Percentiles rank a stretch among this genome's conserved stretches.
These are phyloP conservation scores for Polyommatus iphigenia DNA, from an alignment of 2,888 invertebrate species.

Conservation along the genomic window DNA sequence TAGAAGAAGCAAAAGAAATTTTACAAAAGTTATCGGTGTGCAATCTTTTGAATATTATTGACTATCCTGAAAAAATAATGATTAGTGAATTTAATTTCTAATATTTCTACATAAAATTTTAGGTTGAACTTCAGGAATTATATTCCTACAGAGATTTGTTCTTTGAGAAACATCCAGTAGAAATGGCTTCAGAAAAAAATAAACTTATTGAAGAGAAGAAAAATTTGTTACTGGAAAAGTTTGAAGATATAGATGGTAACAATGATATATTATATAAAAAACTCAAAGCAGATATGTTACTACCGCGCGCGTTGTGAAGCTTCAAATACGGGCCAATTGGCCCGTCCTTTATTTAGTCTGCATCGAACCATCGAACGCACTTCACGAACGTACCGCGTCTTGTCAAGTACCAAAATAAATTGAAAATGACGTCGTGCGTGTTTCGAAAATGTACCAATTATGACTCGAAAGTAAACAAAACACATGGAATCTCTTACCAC, in stretches of 20 bases:
- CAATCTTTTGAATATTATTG: background rate
- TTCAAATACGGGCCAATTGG: too few relatives aligned
- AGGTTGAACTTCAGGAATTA: slow-evolving; percentile 84
- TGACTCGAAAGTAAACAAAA: too few relatives aligned
- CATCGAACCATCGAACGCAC: too few relatives aligned
- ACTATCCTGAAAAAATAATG: background rate
- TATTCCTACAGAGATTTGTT: slow-evolving; percentile 88
- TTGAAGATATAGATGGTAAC: slow-evolving; percentile 84
- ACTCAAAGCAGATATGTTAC: too few relatives aligned
- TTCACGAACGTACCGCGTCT: too few relatives aligned
- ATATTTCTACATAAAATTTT: slow-evolving; percentile 33
- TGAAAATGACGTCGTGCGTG: too few relatives aligned
- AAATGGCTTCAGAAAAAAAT: slow-evolving; percentile 84
- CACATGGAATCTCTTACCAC: too few relatives aligned
- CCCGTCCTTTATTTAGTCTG: too few relatives aligned
- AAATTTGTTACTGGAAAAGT: slow-evolving; percentile 79
- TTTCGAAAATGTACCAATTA: too few relatives aligned
- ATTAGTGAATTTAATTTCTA: background rate
- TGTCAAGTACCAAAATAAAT: too few relatives aligned
- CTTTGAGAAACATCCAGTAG: slow-evolving; percentile 86
- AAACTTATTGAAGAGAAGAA: slow-evolving; percentile 83
- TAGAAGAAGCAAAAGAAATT: slow-evolving; percentile 27
- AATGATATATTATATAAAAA: too few relatives aligned
- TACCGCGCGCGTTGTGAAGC: too few relatives aligned
- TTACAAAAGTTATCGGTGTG: slow-evolving; percentile 32